phyloP scores from a whole-genome alignment of 2,113 vertebrate genomes.

The Tetraodon nigroviridis region DNA sequence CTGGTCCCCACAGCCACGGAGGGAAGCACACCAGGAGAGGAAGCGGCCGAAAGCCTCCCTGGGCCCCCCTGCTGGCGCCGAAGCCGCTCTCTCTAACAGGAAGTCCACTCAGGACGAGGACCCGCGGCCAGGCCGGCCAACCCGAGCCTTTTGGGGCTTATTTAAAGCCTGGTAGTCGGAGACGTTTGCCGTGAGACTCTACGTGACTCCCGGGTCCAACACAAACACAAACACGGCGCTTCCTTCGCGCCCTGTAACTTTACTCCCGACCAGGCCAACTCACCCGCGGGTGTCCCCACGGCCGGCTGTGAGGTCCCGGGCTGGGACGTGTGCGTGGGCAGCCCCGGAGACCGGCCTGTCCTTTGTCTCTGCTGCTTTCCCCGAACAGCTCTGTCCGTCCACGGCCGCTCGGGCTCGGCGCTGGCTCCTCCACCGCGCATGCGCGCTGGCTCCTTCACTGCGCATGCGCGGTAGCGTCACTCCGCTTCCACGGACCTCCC shows the following conservation, averaged over 20 bases:
- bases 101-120: background rate
- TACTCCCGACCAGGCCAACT: background rate
- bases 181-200: constrained; percentile 22
- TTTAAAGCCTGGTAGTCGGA: constrained; percentile 8
- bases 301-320: background rate
- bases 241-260: constrained; percentile 44
- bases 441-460: constrained; percentile 59
- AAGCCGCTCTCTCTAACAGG: no score
- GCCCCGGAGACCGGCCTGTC: constrained; percentile 41
- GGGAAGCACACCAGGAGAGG: constrained; percentile 53
- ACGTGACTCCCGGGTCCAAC: constrained; percentile 53
- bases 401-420: constrained; percentile 12
- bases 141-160: background rate
- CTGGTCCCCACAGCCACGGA: constrained; percentile 42
- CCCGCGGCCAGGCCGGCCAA: background rate
- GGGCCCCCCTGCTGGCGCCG: constrained; percentile 5
- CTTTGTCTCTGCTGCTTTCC: constrained; percentile 73
- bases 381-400: constrained; percentile 41
- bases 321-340: background rate
- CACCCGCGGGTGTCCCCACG: no score
- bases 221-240: constrained; percentile 33
- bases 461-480: constrained; percentile 69
- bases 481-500: constrained; percentile 51
- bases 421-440: constrained; percentile 57
- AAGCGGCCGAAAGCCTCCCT: no score